Evolutionary conservation across 2,797 vertebrate species (phyloP).

Genomic region (Delichon dasypus): DNA sequence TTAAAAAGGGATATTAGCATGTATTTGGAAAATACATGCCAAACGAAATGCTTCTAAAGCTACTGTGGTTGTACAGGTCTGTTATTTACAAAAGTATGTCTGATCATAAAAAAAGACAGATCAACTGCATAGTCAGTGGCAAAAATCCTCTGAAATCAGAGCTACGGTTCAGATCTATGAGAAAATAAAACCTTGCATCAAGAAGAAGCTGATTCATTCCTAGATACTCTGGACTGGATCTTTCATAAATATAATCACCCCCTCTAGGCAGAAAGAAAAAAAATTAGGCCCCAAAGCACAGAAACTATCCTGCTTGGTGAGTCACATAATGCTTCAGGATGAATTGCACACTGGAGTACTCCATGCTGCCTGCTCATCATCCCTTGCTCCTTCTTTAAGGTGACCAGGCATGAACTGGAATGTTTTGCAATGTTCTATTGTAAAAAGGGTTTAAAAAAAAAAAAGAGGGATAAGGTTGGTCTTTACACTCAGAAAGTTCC

Average conservation of each 20-base stretch:
- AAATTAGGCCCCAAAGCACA: background rate
- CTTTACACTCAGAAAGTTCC: background rate
- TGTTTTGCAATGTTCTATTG: background rate
- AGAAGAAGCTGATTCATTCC: background rate
- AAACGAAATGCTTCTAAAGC: background rate
- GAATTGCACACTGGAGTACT: background rate
- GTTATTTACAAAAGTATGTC: background rate
- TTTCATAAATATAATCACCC: background rate
- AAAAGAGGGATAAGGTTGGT: background rate
- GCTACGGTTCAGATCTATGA: background rate
- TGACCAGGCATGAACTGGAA: background rate
- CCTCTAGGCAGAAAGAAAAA: background rate
- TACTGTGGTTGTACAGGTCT: background rate
- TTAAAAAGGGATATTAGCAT: background rate
- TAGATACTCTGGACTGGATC: background rate
- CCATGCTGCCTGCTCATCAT: background rate
- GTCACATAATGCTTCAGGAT: background rate
- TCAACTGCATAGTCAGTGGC: background rate
- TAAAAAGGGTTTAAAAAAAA: slow-evolving; percentile 17
- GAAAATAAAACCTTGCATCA: background rate
- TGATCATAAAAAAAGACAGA: background rate
- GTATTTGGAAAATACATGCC: background rate
- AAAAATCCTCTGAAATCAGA: background rate
- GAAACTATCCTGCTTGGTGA: background rate
- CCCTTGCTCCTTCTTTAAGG: background rate